These are phyloP conservation scores for Drosophila neutralis DNA, from an alignment of 2,888 invertebrate species.

Conservation along the genomic window DNA sequence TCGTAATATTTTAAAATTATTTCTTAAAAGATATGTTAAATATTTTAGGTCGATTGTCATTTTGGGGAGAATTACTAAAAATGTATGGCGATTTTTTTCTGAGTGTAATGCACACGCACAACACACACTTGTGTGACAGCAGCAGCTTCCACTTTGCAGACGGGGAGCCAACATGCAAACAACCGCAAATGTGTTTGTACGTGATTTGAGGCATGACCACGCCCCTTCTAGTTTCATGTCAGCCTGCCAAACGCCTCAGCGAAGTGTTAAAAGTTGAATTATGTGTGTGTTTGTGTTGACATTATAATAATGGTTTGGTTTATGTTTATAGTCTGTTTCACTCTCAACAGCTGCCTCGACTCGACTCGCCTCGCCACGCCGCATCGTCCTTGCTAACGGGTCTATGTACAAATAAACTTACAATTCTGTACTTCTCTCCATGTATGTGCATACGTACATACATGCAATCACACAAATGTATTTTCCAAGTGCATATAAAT, in stretches of 20 bases:
- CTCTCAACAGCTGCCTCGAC: conserved; percentile 7
- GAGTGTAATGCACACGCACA: background rate
- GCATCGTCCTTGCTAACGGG: background rate
- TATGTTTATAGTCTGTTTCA: conserved; percentile 64
- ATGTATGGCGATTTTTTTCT: background rate
- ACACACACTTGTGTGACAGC: background rate
- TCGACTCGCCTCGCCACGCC: background rate
- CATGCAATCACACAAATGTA: conserved; percentile 2
- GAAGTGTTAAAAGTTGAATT: conserved; percentile 71
- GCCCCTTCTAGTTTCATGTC: conserved; percentile 19
- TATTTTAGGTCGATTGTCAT: background rate
- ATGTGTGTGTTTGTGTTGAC: conserved; percentile 71
- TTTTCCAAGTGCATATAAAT: conserved; percentile 1
- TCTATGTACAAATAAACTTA: conserved; percentile 2
- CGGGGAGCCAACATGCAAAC: conserved; percentile 32
- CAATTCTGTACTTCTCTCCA: conserved; percentile 2
- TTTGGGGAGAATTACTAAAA: background rate
- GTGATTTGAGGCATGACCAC: conserved; percentile 57
- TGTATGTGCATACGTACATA: background rate
- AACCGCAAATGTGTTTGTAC: conserved; percentile 65
- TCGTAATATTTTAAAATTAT: background rate
- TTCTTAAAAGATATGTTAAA: background rate
- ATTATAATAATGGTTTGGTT: conserved; percentile 74
- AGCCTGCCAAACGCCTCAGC: conserved; percentile 30
- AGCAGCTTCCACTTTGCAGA: conserved; percentile 4